These are phyloP conservation scores for Botia almorhae DNA, from an alignment of 2,797 vertebrate genomes.

Conservation along the genomic window DNA sequence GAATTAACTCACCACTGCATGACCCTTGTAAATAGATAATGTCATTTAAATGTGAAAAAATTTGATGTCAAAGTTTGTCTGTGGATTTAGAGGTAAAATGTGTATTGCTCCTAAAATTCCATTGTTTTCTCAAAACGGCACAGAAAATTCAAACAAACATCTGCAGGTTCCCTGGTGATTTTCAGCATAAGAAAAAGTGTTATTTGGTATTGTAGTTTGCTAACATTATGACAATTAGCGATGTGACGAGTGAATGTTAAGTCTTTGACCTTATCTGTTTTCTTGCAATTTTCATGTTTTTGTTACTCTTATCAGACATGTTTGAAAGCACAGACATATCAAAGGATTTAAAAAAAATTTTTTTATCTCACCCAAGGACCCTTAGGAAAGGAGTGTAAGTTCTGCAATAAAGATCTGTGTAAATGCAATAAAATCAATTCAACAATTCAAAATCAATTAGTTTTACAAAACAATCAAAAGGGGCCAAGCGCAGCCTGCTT, in stretches of 20 bases:
- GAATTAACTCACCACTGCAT: neutral
- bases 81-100: neutral
- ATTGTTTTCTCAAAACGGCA: too few species aligned
- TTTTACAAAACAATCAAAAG: constrained; percentile 42
- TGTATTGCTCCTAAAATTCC: too few species aligned
- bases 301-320: constrained; percentile 29
- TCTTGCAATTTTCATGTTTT: constrained; percentile 14
- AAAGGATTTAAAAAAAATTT: constrained; percentile 17
- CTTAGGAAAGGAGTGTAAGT: constrained; percentile 14
- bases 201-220: too few species aligned
- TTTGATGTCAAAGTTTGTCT: neutral
- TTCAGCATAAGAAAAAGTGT: too few species aligned
- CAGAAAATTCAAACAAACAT: too few species aligned
- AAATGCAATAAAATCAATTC: constrained; percentile 34
- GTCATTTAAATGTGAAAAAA: neutral
- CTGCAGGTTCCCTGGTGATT: too few species aligned
- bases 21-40: neutral
- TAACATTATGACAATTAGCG: neutral
- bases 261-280: constrained; percentile 8
- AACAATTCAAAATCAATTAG: too few species aligned
- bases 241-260: neutral
- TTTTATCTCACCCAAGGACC: constrained; percentile 21
- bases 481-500: constrained; percentile 9
- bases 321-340: neutral
- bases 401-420: constrained; percentile 38